Conservation (phyloP, 35 echinoderm and acorn worm species). For the Amphiura filiformis region DNA sequence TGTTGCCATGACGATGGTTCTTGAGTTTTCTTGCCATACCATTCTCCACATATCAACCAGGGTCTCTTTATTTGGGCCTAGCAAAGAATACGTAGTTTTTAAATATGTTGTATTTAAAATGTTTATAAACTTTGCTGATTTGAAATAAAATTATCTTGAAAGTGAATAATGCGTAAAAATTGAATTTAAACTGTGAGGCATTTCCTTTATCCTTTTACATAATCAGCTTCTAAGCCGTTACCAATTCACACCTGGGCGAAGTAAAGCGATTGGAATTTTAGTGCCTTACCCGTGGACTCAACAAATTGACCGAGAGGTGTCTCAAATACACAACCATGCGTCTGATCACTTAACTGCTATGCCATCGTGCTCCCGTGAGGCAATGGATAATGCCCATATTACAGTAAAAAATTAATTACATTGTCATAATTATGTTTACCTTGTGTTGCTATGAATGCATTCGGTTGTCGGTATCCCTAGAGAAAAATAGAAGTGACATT, state of each 20-base stretch:
- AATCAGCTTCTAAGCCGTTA: background rate
- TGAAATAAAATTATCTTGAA: background rate
- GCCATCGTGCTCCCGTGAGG: background rate
- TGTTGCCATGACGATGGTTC: slow-evolving; percentile 71
- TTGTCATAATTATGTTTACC: slow-evolving; percentile 17
- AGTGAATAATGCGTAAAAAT: background rate
- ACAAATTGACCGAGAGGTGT: background rate
- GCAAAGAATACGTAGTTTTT: background rate
- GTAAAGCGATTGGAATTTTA: background rate
- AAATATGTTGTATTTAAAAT: too few species aligned
- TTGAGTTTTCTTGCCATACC: slow-evolving; percentile 71
- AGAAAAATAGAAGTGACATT: too few species aligned
- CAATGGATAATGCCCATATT: background rate
- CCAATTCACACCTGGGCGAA: too few species aligned
- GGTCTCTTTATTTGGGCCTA: slow-evolving; percentile 58
- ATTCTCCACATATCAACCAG: slow-evolving; percentile 85
- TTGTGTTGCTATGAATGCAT: slow-evolving; percentile 61
- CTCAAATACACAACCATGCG: background rate
- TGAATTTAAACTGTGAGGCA: background rate
- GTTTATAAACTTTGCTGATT: background rate
- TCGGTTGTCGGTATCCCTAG: too few species aligned
- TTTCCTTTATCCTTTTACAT: background rate
- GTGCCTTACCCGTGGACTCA: background rate
- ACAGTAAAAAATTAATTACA: background rate
- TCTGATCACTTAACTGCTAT: background rate